Evolutionary conservation across 2,888 invertebrate genomes (phyloP).

Genomic region (Drosophila ochracea): DNA sequence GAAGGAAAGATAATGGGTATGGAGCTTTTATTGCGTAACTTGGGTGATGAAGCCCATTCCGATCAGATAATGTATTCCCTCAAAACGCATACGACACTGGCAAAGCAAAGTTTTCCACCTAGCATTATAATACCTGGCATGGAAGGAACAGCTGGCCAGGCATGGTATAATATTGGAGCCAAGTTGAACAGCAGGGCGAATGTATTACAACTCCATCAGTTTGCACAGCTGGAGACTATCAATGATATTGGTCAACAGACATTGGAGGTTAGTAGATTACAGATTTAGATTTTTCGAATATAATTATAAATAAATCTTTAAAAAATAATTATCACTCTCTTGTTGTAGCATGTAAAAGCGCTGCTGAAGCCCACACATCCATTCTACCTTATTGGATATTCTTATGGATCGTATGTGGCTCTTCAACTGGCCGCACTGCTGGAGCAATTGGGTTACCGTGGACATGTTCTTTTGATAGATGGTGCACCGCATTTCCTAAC

Average conservation of each 20-base stretch:
- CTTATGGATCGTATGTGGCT: slow-evolving; percentile 92
- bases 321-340: neutral
- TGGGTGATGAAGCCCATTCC: slow-evolving; percentile 87
- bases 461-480: slow-evolving; percentile 91
- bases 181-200: slow-evolving; percentile 68
- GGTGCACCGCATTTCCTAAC: slow-evolving; percentile 91
- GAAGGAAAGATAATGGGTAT: slow-evolving; percentile 85
- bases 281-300: neutral
- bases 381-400: slow-evolving; percentile 94
- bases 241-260: slow-evolving; percentile 73
- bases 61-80: slow-evolving; percentile 87
- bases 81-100: slow-evolving; percentile 82
- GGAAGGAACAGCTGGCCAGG: slow-evolving; percentile 87
- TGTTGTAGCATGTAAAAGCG: slow-evolving; percentile 87
- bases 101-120: slow-evolving; percentile 69
- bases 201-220: slow-evolving; percentile 81
- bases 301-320: neutral
- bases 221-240: slow-evolving; percentile 70
- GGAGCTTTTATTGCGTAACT: slow-evolving; percentile 87
- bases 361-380: slow-evolving; percentile 87
- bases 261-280: slow-evolving; percentile 69
- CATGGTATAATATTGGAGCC: slow-evolving; percentile 83
- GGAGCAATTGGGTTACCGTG: slow-evolving; percentile 88
- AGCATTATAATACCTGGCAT: slow-evolving; percentile 88
- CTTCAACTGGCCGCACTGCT: slow-evolving; percentile 91